These are phyloP conservation scores for Ammodramus savannarum DNA, from an alignment of 2,113 vertebrate genomes.

Conservation along the genomic window DNA sequence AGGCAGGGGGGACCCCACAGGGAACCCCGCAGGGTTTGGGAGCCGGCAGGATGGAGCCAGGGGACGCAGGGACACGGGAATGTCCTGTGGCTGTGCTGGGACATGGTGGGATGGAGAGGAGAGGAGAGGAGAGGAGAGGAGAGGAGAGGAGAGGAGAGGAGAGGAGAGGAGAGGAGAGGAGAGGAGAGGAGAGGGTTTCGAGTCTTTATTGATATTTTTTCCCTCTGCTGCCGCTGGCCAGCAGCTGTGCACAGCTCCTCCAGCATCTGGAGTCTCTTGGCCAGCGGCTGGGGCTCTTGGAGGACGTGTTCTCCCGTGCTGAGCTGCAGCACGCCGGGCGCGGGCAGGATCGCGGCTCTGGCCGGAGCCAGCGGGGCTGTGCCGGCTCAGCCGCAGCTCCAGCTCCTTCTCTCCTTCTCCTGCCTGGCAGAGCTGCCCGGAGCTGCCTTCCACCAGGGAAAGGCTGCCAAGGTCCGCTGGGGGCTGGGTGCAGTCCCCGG, in stretches of 20 bases:
- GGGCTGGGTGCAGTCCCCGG: neutral
- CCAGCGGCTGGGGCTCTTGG: constrained; percentile 28
- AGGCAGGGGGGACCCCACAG: neutral
- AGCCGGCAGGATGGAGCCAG: neutral
- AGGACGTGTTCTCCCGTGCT: neutral
- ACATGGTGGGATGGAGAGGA: neutral
- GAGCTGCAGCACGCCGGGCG: neutral
- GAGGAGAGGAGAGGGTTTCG: neutral
- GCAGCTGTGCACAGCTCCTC: constrained; percentile 46
- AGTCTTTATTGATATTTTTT: constrained; percentile 9
- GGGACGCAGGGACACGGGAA: neutral
- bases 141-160: neutral
- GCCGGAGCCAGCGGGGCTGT: neutral
- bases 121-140: neutral
- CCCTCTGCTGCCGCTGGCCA: neutral
- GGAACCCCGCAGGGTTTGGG: neutral
- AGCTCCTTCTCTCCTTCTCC: neutral
- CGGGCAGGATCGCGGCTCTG: neutral
- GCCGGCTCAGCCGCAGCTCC: neutral
- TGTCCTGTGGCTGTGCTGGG: neutral
- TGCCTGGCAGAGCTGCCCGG: neutral
- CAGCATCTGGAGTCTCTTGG: constrained; percentile 61
- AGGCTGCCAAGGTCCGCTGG: neutral
- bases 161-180: too few relatives aligned
- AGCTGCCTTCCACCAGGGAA: accelerated